These are phyloP conservation scores for Drosophila elegans DNA, from an alignment of 1,140 invertebrate species.

Conservation along the genomic window DNA sequence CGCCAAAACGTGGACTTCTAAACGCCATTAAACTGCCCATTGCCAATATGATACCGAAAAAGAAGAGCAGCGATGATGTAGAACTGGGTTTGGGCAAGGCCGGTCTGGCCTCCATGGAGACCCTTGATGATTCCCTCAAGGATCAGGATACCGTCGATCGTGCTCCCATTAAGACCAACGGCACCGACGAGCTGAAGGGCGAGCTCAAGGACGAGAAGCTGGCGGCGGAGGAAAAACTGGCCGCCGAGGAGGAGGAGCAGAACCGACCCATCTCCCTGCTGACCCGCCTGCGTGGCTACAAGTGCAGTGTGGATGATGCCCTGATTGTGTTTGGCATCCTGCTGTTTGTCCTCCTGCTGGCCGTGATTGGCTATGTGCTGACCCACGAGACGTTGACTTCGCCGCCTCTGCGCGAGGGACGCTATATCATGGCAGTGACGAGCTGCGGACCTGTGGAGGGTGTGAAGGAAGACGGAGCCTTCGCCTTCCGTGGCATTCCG, in stretches of 20 bases:
- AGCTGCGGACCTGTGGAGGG: slow-evolving; percentile 92
- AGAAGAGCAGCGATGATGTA: slow-evolving; percentile 83
- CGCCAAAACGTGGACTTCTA: slow-evolving; percentile 85
- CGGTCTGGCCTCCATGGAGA: slow-evolving; percentile 91
- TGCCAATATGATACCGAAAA: slow-evolving; percentile 88
- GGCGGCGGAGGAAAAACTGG: slow-evolving; percentile 61
- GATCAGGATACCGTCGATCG: slow-evolving; percentile 84
- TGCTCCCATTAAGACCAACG: slow-evolving; percentile 85
- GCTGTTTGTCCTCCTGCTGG: slow-evolving; percentile 87
- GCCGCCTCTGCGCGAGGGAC: slow-evolving; percentile 88
- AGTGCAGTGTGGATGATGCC: slow-evolving; percentile 85
- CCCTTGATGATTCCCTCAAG: slow-evolving; percentile 87
- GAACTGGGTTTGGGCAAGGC: slow-evolving; percentile 87
- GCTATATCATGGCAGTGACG: slow-evolving; percentile 89
- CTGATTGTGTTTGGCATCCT: slow-evolving; percentile 85
- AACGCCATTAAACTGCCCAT: slow-evolving; percentile 88
- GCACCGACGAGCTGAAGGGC: slow-evolving; percentile 87
- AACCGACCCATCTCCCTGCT: slow-evolving; percentile 65
- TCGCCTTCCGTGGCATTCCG: slow-evolving; percentile 93
- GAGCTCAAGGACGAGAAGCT: slow-evolving; percentile 84
- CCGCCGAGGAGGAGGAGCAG: slow-evolving; percentile 79
- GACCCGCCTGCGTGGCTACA: slow-evolving; percentile 72
- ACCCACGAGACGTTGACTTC: slow-evolving; percentile 86
- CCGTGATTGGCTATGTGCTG: slow-evolving; percentile 88
- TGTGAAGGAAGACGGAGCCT: slow-evolving; percentile 90